Conservation (phyloP, 2,797 vertebrate genomes). For the Varecia variegata region DNA sequence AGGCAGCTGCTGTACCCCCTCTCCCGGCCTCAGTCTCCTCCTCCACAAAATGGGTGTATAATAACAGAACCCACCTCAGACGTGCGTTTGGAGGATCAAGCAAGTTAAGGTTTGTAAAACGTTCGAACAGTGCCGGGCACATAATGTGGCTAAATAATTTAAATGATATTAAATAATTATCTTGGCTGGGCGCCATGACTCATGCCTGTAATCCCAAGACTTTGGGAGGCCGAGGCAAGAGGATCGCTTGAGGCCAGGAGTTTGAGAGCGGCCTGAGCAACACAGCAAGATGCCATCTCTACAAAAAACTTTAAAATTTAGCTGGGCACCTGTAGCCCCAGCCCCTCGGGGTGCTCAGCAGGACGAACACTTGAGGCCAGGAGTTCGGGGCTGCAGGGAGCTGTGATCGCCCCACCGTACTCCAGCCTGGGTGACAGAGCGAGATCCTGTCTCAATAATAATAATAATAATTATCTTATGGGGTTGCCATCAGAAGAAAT, state of each 20-base stretch:
- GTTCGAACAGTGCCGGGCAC: not conserved
- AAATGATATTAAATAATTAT: not conserved
- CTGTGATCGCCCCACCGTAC: not conserved
- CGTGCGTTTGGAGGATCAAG: accelerated
- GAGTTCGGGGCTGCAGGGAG: not conserved
- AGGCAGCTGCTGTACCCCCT: not conserved
- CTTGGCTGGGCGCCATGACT: not conserved
- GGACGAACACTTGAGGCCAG: not conserved
- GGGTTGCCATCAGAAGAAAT: too few relatives aligned
- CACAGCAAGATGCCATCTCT: too few relatives aligned
- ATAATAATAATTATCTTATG: not conserved
- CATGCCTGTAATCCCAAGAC: not conserved
- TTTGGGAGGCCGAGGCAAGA: not conserved
- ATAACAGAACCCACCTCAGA: accelerated
- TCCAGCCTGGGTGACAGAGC: not conserved
- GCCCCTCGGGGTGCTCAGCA: too few relatives aligned
- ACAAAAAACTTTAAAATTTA: too few relatives aligned
- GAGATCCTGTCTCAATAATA: too few relatives aligned
- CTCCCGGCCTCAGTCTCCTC: not conserved
- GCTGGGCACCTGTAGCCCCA: too few relatives aligned
- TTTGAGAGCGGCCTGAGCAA: too few relatives aligned
- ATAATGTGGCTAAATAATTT: accelerated
- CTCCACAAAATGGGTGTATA: not conserved
- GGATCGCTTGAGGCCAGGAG: too few relatives aligned
- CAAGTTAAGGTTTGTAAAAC: not conserved